Base-by-base conservation (phyloP, 2,797 vertebrate species). In the Sebastes ruberrimus region DNA sequence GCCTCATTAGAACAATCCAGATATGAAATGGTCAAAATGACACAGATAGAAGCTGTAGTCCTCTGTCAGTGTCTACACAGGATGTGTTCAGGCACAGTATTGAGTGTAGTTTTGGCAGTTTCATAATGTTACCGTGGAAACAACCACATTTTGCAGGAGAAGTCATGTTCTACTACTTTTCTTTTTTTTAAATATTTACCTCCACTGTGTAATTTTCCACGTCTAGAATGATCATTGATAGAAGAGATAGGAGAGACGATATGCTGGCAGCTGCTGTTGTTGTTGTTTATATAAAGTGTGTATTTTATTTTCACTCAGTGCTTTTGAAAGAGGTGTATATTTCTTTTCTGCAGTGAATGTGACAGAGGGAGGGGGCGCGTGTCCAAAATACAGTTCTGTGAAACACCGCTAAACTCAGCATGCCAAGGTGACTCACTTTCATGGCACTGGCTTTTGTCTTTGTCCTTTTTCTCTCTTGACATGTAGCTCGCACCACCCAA, bases 371-470 rank as follows among this genome's bases (percentile, higher is more conserved):
- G 3, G 10, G 10, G 61, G 32, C 23, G 16, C 23, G 16, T 4
- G 4, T 59, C 11, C n/a, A 64, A 14, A 70, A 23, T 23, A 32
- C 10, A 5, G 2, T n/a, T 32, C 35, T n/a, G 5, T 1, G 1
- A 16, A 16, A 59, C 13, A 10, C 7, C 18, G 10, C 33, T 16
- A 16, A n/a, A 28, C 55, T n/a, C 4, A 20, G 56, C 30, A 25
- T 30, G 46, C 23, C 30, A 32, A 14, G 20, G 20, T 91, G 86
- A 85, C 59, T 89, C 79, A 81, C 35, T 33, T 56, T 81, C 66
- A 85, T 76, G 7, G 55, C 32, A 56, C 42, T 38, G 20, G 53
- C 66, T 74, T 74, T 80, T 83, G 60, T 83, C 27, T 35, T 30
- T 3, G 23, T 35, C 25, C 14, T 16, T 38, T 49, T 49, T 66